Conservation (phyloP, 1,140 invertebrate genomes). For the Ceratoteleas bidentatus region DNA sequence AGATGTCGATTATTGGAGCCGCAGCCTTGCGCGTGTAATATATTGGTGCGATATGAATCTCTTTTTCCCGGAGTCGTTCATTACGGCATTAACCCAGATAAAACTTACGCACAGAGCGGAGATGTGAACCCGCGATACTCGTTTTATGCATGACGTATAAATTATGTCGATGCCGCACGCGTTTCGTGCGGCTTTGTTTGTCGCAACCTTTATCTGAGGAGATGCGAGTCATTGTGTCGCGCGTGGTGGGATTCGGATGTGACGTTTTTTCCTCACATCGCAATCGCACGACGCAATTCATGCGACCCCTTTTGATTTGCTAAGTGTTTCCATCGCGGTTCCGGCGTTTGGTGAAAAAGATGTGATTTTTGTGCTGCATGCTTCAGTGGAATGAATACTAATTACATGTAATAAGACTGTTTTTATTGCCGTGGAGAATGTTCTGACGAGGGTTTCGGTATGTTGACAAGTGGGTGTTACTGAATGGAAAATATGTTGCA, state of each 20-base stretch:
- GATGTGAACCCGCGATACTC: constrained; percentile 36
- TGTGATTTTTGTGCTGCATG: background rate
- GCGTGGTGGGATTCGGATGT: constrained; percentile 14
- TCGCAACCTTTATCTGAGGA: constrained; percentile 43
- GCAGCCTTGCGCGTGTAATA: constrained; percentile 48
- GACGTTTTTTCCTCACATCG: constrained; percentile 12
- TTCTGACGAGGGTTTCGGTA: too few species aligned
- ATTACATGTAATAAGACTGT: too few species aligned
- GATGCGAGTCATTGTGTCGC: constrained; percentile 37
- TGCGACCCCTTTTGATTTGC: background rate
- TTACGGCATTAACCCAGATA: constrained; percentile 62
- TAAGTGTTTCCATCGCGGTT: background rate
- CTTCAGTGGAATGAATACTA: too few species aligned
- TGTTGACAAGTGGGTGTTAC: too few species aligned
- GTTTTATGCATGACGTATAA: constrained; percentile 40
- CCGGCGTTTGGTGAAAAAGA: background rate
- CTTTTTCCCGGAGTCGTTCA: constrained; percentile 57
- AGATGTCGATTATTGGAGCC: constrained; percentile 61
- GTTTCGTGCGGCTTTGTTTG: constrained; percentile 42
- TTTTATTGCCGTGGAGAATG: too few species aligned
- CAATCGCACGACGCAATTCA: constrained; percentile 5
- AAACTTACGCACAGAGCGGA: constrained; percentile 42
- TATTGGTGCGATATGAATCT: constrained; percentile 60
- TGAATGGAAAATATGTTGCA: too few species aligned
- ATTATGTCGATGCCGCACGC: constrained; percentile 33